Evolutionary conservation across 2,113 vertebrate genomes (phyloP), one percentile per base, ranked within the genome.

Genomic region (Melanerpes aurifrons): DNA sequence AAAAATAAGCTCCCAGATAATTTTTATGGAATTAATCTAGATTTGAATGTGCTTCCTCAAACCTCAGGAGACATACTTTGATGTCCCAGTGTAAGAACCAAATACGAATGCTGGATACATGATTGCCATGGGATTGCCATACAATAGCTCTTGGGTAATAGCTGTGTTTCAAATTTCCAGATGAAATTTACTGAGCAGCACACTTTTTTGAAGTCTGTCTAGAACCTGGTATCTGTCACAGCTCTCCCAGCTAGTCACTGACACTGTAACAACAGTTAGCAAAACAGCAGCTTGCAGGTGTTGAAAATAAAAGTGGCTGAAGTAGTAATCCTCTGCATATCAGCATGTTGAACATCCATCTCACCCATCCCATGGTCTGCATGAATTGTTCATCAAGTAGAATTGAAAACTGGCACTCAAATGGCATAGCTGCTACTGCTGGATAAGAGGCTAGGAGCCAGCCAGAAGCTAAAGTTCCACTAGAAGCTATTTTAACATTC

Each of bases 391-490:
- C 91, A 89, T 93, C 82, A 76, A 71, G 64, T 48, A 89, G 74
- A 93, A 91, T 57, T 83, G 94, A 76, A 78, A 82, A 43, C 63
- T 95, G 93, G 87, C 80, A n/a, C 50, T 74, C 59, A 45, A 53
- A 61, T 48, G 92, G 80, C 72, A 80, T 72, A 48, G 70, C 90
- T 79, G 73, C 83, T 73, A 61, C 66, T 85, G 80, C 50, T 67
- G 74, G 84, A 28, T 56, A 77, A 47, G 14, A 72, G 86, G 77
- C 75, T 40, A 70, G 47, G 68, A 87, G 90, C 72, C 90, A 93
- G 89, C 35, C 74, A 91, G 81, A 32, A 83, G 87, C 89, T 95
- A 61, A 59, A 48, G 82, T 96, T 97, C 94, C 95, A 71, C 86
- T 56, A 86, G 31, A 62, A 73, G 68, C 92, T 94, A 82, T 94